Base-by-base conservation (phyloP, 1,140 invertebrate species). In the Magallana gigas region DNA sequence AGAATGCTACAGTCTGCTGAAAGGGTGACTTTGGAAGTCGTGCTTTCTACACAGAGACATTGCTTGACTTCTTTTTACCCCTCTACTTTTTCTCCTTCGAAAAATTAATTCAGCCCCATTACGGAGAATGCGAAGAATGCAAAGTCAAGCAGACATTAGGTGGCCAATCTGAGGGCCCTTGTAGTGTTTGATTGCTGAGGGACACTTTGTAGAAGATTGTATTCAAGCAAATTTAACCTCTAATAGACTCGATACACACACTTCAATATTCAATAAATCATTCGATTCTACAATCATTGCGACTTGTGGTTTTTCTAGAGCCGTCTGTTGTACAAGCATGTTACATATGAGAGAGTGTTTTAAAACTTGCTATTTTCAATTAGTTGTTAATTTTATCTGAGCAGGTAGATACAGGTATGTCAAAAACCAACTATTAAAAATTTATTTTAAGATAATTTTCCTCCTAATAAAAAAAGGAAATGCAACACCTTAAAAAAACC, bases 161-260 rank as follows among this genome's bases (percentile, higher is more conserved):
- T 76, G 18, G 68, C 68, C 68, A 76, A 29, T 76, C 8, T 8
- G 29, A 76, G 68, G 5, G 23, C 68, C 18, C 68, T 76, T 36
- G 23, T 29, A 29, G 23, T 76, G 11, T 23, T 76, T 29, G 8
- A 76, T 76, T 2, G 5, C 3, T 76, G 68, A 76, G 36, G 18
- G 68, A 76, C 68, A 29, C 68, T 76, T 76, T 29, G 18, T 23
- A 71, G 6, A 23, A 71, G 68, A 76, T 76, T 76, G 68, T 76
- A 76, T 76, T 76, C 6, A 76, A 76, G 68, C 68, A 76, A 36
- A 76, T 76, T 76, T 36, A 76, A 29, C 68, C 18, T 76, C 36
- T 76, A 76, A 76, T 29, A 29, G 68, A 76, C 68, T 76, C 23
- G 3, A 76, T 12, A 76, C 68, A 76, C 68, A 76, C 68, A 76